Evolutionary conservation across 2,888 invertebrate genomes (phyloP).

Genomic region (Melanostoma scalare): DNA sequence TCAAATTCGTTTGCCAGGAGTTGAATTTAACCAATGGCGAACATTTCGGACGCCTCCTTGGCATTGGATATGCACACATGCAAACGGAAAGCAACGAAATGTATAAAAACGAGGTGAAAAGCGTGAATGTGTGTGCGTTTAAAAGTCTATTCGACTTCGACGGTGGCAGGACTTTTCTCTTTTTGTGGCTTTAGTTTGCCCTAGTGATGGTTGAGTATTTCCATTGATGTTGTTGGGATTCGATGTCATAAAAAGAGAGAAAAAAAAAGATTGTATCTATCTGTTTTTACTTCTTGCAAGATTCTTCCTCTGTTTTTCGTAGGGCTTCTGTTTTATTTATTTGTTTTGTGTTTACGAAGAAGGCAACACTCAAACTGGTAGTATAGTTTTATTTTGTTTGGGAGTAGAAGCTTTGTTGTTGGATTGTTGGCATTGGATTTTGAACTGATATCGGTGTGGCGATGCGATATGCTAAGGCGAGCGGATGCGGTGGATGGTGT

Average conservation of each 20-base stretch:
- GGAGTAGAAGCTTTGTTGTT: slow-evolving; percentile 26
- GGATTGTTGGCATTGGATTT: slow-evolving; percentile 35
- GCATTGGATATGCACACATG: slow-evolving; percentile 54
- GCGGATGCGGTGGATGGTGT: slow-evolving; percentile 17
- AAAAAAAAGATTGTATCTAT: slow-evolving; percentile 56
- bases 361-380: slow-evolving; percentile 67
- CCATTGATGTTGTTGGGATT: slow-evolving; percentile 69
- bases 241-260: slow-evolving; percentile 49
- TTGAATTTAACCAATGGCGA: slow-evolving; percentile 49
- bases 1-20: slow-evolving; percentile 76
- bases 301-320: slow-evolving; percentile 40
- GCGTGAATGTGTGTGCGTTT: slow-evolving; percentile 19
- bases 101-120: slow-evolving; percentile 32
- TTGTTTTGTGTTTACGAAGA: slow-evolving; percentile 41
- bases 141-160: slow-evolving; percentile 35
- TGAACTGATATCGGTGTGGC: slow-evolving; percentile 35
- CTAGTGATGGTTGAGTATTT: slow-evolving; percentile 64
- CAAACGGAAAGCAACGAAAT: background rate
- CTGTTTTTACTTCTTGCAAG: slow-evolving; percentile 64
- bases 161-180: slow-evolving; percentile 38
- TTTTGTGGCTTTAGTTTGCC: slow-evolving; percentile 32
- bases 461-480: background rate
- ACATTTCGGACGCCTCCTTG: slow-evolving; percentile 50
- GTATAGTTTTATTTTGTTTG: slow-evolving; percentile 35
- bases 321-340: slow-evolving; percentile 61